Base-by-base conservation (phyloP, 1,140 invertebrate genomes). In the Coptotermes formosanus region DNA sequence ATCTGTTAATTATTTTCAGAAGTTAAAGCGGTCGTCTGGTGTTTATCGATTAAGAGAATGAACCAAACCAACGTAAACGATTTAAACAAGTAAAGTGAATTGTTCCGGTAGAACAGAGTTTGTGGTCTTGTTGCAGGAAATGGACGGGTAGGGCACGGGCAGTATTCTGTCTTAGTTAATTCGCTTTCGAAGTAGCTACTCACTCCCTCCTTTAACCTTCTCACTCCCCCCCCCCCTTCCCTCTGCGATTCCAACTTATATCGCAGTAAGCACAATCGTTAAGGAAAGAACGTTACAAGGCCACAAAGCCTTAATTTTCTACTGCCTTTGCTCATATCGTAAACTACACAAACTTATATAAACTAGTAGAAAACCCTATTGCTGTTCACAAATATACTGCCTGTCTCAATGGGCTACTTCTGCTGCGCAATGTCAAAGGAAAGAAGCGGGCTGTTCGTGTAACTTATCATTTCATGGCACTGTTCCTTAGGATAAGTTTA, bases 41-140 rank as follows among this genome's bases (percentile, higher is more conserved):
- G 25, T 75, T 25, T 75, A 75, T 75, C 64, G 64, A 75, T 75
- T 75, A 75, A 75, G 64, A 30, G n/a, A 75, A 75, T n/a, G 9
- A 14, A n/a, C 64, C 64, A 30, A 75, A 75, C 64, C n/a, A 30
- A 75, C 64, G 64, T 30, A 75, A 75, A 75, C 64, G 64, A 75
- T 75, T 75, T 75, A 75, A 75, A 75, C 64, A 75, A 75, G 64
- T 16, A 75, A 75, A 75, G 64, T 75, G 64, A 75, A 25, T n/a
- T 30, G 64, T 75, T 75, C 64, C 64, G 64, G 64, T 75, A 30
- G 64, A 75, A 75, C 64, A 16, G 64, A 75, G 64, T 75, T 30
- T 75, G 64, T 75, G 64, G 64, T 75, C 64, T 75, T 25, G 25
- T 75, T 75, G 64, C 64, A 75, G 64, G 64, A 75, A 75, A 75